Base-by-base conservation (phyloP, 2,113 vertebrate genomes). In the Canis aureus region DNA sequence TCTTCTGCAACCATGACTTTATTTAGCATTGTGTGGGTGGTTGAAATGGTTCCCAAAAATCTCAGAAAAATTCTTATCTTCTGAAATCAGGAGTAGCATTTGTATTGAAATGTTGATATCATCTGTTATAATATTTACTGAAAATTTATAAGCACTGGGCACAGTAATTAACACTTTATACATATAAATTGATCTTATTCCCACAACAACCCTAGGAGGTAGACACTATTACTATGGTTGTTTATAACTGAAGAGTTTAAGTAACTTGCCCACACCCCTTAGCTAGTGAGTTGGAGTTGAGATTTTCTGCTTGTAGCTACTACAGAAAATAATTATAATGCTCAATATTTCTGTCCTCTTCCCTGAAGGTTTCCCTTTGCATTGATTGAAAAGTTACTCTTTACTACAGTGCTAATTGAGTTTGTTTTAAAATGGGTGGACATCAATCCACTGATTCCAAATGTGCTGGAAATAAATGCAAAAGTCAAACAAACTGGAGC, bases 111-210 rank as follows among this genome's bases (percentile, higher is more conserved):
- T 71, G 32, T 57, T 80, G 35, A 80, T 53, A 64, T 67, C 17
- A 59, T 85, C 15, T 96, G 57, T 8, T 89, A 0, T 85, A n/a
- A 43, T 80, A 60, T 73, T 94, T 59, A 73, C 16, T 79, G 12
- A 38, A 51, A 25, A 15, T 84, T 38, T 91, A 3, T 92, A 74
- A 92, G 71, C 64, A 25, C 25, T 83, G 60, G 55, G 12, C 27
- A 76, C 2, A 69, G 32, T 49, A 60, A 59, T 76, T 60, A 81
- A 35, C 32, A 96, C 19, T 89, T 73, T 83, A 62, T 69, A 83
- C 27, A 13, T 43, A 62, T 94, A 88, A 49, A 96, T 94, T 96
- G 25, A 80, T 73, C 84, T 85, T 79, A 92, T 89, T 94, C 11
- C 19, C 8, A 78, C n/a, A 12, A 9, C 9, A 80, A 4, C 32